A percentile compares a stretch with the other conserved stretches of the same genome.
Conservation (phyloP, 2,888 invertebrate species). For the Synanthedon vespiformis region DNA sequence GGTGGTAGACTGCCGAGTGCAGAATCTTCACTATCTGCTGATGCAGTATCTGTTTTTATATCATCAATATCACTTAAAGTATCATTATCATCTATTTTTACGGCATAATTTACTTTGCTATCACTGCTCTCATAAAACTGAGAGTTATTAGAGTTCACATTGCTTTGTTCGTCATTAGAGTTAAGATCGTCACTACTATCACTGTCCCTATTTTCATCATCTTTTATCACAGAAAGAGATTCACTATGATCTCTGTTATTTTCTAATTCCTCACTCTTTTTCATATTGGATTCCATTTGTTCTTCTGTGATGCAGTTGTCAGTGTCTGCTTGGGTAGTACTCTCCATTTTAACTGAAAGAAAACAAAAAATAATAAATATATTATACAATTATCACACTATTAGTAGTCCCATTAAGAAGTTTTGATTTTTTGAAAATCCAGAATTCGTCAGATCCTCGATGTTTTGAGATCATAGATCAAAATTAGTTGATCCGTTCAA, state of each 20-base stretch:
- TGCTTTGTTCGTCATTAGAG: slow-evolving; percentile 53
- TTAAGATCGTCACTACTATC: slow-evolving; percentile 54
- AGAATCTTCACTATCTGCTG: slow-evolving; percentile 73
- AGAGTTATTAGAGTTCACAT: slow-evolving; percentile 48
- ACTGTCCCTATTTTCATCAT: slow-evolving; percentile 52
- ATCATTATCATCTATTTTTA: slow-evolving; percentile 64
- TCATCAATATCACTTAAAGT: slow-evolving; percentile 66
- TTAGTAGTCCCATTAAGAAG: background rate
- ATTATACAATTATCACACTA: background rate
- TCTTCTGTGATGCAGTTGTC: slow-evolving; percentile 5
- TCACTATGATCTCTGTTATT: slow-evolving; percentile 14
- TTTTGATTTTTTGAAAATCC: too few relatives aligned
- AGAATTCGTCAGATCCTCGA: too few relatives aligned
- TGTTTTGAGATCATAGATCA: too few relatives aligned
- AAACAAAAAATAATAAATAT: background rate
- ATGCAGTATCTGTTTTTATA: slow-evolving; percentile 63
- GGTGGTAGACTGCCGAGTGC: slow-evolving; percentile 73
- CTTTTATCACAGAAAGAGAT: slow-evolving; percentile 31
- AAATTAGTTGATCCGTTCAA: too few relatives aligned
- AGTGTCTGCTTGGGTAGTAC: slow-evolving; percentile 9
- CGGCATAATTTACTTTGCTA: slow-evolving; percentile 60
- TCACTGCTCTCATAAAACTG: slow-evolving; percentile 67
- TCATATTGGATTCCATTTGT: slow-evolving; percentile 3
- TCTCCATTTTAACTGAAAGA: slow-evolving; percentile 42
- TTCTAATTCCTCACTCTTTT: slow-evolving; percentile 9